A percentile compares a stretch with the other conserved stretches of the same genome.
Conservation (phyloP, 2,888 invertebrate species). For the Polymixis lichenea region DNA sequence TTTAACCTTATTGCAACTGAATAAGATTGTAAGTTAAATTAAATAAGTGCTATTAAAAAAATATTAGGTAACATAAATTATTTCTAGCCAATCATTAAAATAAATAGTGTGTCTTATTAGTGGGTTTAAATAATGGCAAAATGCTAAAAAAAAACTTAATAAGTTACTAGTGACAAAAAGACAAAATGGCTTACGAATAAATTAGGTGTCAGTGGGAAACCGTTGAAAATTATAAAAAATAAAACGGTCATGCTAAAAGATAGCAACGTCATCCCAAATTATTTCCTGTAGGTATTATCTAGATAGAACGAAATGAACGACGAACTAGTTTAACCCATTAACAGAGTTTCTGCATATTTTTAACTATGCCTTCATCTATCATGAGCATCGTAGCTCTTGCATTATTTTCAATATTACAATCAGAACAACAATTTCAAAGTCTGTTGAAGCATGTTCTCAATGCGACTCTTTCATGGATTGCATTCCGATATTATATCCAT, state of each 20-base stretch:
- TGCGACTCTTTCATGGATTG: conserved; percentile 48
- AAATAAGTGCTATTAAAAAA: conserved; percentile 7
- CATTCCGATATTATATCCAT: conserved; percentile 39
- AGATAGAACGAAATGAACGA: too few species aligned
- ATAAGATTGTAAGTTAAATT: conserved; percentile 44
- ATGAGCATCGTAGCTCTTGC: neutral
- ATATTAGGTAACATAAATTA: conserved; percentile 39
- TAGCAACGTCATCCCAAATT: conserved; percentile 15
- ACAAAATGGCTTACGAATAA: conserved; percentile 28
- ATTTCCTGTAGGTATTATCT: conserved; percentile 32
- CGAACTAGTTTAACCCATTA: neutral
- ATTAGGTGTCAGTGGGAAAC: conserved; percentile 7
- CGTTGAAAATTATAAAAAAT: conserved; percentile 1
- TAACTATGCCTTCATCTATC: neutral
- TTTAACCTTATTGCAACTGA: conserved; percentile 47
- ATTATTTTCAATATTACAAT: conserved; percentile 17
- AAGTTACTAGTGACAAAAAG: neutral
- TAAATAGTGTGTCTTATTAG: conserved; percentile 47
- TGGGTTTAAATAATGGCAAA: conserved; percentile 34
- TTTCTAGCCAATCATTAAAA: conserved; percentile 38
- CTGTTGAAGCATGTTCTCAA: conserved; percentile 19
- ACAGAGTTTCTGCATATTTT: neutral
- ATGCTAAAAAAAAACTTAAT: conserved; percentile 13
- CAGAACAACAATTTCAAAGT: conserved; percentile 1
- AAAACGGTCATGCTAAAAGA: conserved; percentile 4